phyloP scores from a whole-genome alignment of 1,140 invertebrate genomes.

The Fopius arisanus region DNA sequence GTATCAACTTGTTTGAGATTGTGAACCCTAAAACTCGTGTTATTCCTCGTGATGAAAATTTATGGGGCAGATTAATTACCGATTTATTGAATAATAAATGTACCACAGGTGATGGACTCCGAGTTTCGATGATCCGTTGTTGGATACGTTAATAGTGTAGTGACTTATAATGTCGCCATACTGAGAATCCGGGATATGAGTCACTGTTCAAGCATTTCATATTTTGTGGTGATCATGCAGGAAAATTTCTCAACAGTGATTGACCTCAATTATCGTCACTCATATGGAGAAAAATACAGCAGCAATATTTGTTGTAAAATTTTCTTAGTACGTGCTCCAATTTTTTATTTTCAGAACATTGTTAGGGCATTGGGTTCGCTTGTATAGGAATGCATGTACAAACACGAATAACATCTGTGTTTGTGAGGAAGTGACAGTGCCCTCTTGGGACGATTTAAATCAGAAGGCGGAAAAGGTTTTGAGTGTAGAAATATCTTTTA shows the following conservation, averaged over 20 bases:
- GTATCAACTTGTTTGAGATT: background rate
- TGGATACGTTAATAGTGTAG: background rate
- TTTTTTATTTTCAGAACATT: too few species aligned
- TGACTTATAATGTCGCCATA: background rate
- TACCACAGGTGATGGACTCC: background rate
- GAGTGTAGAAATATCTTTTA: too few species aligned
- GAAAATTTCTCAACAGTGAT: background rate
- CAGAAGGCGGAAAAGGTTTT: too few species aligned
- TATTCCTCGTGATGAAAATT: background rate
- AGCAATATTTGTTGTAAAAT: too few species aligned
- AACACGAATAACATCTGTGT: too few species aligned
- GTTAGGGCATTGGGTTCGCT: too few species aligned
- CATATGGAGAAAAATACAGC: too few species aligned
- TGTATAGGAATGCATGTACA: too few species aligned
- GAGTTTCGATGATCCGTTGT: background rate
- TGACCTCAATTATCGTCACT: too few species aligned
- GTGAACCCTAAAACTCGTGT: background rate
- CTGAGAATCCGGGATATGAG: background rate
- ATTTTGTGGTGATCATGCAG: background rate
- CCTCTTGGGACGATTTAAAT: too few species aligned
- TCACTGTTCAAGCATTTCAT: background rate
- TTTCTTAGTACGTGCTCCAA: too few species aligned
- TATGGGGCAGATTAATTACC: background rate
- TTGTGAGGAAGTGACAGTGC: too few species aligned
- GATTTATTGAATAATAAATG: background rate